Base-by-base conservation (phyloP, 2,888 invertebrate species). In the Gastracanthus pulcherrimus region DNA sequence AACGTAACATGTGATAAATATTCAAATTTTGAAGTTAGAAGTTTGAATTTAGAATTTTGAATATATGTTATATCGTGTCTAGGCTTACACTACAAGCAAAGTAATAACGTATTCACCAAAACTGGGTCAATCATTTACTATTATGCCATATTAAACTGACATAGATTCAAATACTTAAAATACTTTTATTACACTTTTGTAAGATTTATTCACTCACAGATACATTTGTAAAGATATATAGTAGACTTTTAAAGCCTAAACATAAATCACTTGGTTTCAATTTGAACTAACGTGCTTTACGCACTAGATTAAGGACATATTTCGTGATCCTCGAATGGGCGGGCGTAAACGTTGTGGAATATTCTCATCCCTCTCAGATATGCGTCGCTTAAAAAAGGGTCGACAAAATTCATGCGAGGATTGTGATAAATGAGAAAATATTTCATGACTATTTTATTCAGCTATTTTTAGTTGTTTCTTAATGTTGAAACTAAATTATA, bases 261-360 rank as follows among this genome's bases (percentile, higher is more conserved):
- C 38, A 55, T 71, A 34, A 31, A 71, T 71, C 55, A 71, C 70
- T 55, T 51, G 70, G 55, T 36, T 71, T 71, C 70, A 71, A 55
- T 71, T 71, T 51, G 70, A 71, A 48, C 69, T n/a, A 31, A 55
- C 55, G 34, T 71, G 23, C 55, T 55, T 55, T 34, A 55, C 36
- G 55, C 36, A 36, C 55, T 55, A 55, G 70, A 71, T 71, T 71
- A 71, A 55, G 70, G 55, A 36, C 23, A 55, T 71, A 71, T 71
- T 71, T 55, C 38, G 55, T 38, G 26, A 71, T 71, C 16, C 55
- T 71, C 70, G 36, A 23, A 4, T 36, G 19, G 31, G 34, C 45
- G 34, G n/a, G 26, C 29, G 26, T 31, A 69, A 69, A 26, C 48
- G 48, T 9, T 48, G 11, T 31, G 26, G 45, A 31, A 69, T 66